These are phyloP conservation scores for Acrossocheilus fasciatus DNA, from an alignment of 2,797 vertebrate species.

Conservation along the genomic window DNA sequence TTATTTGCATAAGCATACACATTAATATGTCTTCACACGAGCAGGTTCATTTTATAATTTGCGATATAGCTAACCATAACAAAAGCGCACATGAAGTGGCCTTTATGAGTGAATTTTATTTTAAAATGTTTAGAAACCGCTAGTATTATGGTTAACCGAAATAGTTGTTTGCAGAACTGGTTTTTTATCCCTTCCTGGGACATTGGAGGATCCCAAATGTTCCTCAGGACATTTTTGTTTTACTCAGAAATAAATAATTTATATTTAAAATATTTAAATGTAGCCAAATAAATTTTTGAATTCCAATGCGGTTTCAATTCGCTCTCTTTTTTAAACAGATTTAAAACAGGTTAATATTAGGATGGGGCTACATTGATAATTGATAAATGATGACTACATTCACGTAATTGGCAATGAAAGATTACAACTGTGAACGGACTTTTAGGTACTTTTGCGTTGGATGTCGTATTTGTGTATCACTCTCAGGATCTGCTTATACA, in stretches of 20 bases:
- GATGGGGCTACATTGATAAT: neutral
- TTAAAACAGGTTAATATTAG: neutral
- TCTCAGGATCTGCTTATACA: neutral
- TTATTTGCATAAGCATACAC: neutral
- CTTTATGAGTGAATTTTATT: neutral
- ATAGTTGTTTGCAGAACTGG: neutral
- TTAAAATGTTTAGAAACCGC: neutral
- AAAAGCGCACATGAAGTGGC: neutral
- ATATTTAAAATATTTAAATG: neutral
- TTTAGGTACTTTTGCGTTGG: constrained; percentile 18
- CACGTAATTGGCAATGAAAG: neutral
- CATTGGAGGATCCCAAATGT: no score
- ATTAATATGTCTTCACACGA: neutral
- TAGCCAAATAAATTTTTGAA: no score
- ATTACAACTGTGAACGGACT: neutral
- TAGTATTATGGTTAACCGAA: neutral
- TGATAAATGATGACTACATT: neutral
- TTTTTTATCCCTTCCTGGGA: neutral
- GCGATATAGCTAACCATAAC: neutral
- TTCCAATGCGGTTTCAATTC: no score
- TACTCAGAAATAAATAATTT: neutral
- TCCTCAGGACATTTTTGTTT: neutral
- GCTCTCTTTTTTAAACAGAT: neutral
- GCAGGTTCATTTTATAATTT: neutral
- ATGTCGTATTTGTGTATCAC: neutral